These are phyloP conservation scores for Nycteola revayana DNA, from an alignment of 2,888 invertebrate species.

Conservation along the genomic window DNA sequence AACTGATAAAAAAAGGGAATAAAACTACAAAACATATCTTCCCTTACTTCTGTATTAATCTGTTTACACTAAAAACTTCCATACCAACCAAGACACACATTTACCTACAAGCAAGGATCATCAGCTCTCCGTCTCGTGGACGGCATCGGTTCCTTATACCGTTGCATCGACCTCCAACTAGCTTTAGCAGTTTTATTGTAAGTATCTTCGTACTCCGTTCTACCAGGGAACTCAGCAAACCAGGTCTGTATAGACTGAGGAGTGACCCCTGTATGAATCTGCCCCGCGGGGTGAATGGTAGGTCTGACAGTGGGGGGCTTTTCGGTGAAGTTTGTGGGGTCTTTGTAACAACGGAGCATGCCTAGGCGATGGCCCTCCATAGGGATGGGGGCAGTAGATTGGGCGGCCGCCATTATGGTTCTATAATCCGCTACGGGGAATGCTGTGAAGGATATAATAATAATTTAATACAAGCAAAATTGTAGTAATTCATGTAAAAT, in stretches of 20 bases:
- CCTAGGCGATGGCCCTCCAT: conserved; percentile 80
- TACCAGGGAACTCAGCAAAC: conserved; percentile 80
- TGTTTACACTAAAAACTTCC: conserved; percentile 8
- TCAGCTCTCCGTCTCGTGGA: conserved; percentile 83
- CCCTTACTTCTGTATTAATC: conserved; percentile 38
- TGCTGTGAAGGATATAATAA: conserved; percentile 47
- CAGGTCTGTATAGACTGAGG: conserved; percentile 78
- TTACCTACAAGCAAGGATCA: conserved; percentile 72
- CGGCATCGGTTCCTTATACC: conserved; percentile 83
- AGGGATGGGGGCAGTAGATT: conserved; percentile 82
- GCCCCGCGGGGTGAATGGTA: conserved; percentile 75
- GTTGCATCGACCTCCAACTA: conserved; percentile 83
- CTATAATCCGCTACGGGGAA: conserved; percentile 78
- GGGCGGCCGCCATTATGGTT: conserved; percentile 81
- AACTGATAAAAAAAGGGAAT: too few relatives aligned
- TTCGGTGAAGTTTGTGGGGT: conserved; percentile 81
- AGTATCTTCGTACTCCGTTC: conserved; percentile 84
- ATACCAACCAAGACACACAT: too few relatives aligned
- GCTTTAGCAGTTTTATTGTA: conserved; percentile 83
- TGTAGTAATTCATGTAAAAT: too few relatives aligned
- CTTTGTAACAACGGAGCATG: conserved; percentile 82
- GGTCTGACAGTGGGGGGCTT: conserved; percentile 79
- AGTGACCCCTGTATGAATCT: conserved; percentile 58
- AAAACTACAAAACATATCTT: too few relatives aligned
- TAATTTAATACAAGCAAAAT: too few relatives aligned